phyloP scores from a whole-genome alignment of 2,113 vertebrate species.

The Cryptomyrus ogoouensis region DNA sequence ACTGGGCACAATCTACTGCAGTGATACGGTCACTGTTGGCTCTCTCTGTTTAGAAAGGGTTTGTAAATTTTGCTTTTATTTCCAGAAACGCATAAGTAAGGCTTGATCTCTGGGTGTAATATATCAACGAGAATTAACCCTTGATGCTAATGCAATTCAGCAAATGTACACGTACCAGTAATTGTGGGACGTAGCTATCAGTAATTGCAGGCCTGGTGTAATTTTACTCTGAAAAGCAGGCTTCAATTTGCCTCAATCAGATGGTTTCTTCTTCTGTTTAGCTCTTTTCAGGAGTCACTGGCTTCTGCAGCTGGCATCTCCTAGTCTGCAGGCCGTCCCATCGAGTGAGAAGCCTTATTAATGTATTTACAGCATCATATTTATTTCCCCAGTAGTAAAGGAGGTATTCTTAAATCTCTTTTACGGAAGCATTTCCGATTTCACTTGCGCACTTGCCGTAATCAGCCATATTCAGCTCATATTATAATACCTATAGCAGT shows the following conservation, averaged over 20 bases:
- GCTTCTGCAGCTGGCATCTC: background rate
- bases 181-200: background rate
- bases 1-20: background rate
- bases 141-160: conserved; percentile 15
- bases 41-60: background rate
- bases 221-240: conserved; percentile 9
- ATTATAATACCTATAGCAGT: background rate
- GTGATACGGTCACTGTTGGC: background rate
- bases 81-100: background rate
- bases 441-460: background rate
- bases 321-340: background rate
- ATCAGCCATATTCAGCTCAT: conserved; percentile 4
- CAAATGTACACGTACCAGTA: conserved; percentile 3
- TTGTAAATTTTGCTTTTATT: background rate
- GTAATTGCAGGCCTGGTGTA: background rate
- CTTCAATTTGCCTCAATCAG: conserved; percentile 14
- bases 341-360: background rate
- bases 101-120: background rate
- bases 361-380: background rate
- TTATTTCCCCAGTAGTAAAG: conserved; percentile 6
- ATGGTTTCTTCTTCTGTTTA: background rate
- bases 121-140: background rate
- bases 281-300: background rate
- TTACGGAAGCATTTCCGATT: conserved; percentile 1
- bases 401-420: background rate